Base-by-base conservation (phyloP, 2,888 invertebrate genomes). In the Lasiommata megera region DNA sequence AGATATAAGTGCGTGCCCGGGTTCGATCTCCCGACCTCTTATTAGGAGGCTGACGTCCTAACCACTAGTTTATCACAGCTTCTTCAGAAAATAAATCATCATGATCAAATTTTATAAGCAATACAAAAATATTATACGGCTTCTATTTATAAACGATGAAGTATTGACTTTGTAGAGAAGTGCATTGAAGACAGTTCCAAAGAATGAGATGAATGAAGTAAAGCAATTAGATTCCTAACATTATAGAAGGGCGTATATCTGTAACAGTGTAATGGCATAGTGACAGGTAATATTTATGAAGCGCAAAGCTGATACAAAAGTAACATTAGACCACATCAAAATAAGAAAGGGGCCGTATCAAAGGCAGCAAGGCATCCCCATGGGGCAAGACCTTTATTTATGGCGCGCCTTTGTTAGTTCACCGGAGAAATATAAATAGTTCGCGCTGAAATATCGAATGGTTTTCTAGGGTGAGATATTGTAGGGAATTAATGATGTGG, bases 401-500 rank as follows among this genome's bases (percentile, higher is more conserved):
- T 84, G 80, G 79, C 73, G 69, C 76, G 78, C 81, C 83, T 87
- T 89, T 90, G 89, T 88, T 86, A 77, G 77, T 77, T 72, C 76
- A 53, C 64, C 46, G 55, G 73, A 82, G 82, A 88, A 88, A 86
- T 88, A 90, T 89, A 90, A 89, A 90, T 88, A 89, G 89, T 88
- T 83, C 77, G 67, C 80, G 82, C 77, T 83, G 85, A 88, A 88
- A 87, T 85, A 87, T 85, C 81, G 82, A 74, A 73, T 74, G 83
- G 81, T 80, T 85, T 83, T 79, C 79, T 83, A 80, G 88, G 88
- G 88, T 79, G 86, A 76, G 79, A 84, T 85, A 85, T 86, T 82
- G 88, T 83, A 75, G 80, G 78, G 82, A 89, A 90, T 89, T 89
- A 89, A 90, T 90, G 90, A 88, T 81, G 84, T 88, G 89, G 89